Evolutionary conservation across 1,140 invertebrate genomes (phyloP).

Genomic region (Harlomillsia oculata): DNA sequence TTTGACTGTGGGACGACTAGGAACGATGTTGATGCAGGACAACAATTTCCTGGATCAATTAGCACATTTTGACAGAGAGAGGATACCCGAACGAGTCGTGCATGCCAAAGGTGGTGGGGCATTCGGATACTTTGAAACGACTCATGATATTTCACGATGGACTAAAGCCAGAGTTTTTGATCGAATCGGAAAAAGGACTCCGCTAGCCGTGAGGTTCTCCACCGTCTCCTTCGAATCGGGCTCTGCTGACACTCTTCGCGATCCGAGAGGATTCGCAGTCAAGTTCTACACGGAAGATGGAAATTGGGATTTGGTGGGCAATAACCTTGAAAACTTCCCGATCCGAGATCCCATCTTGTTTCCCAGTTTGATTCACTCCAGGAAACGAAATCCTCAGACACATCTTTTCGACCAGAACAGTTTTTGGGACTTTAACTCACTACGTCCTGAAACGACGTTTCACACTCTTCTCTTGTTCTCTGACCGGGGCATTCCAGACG

Average conservation of each 20-base stretch:
- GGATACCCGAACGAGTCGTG: conserved; percentile 93
- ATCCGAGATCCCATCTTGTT: conserved; percentile 49
- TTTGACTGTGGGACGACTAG: conserved; percentile 63
- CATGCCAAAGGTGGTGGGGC: conserved; percentile 77
- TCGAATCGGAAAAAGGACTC: conserved; percentile 3
- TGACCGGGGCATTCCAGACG: conserved; percentile 48
- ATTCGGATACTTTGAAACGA: conserved; percentile 13
- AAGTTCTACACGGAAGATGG: conserved; percentile 68
- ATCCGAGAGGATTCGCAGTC: conserved; percentile 59
- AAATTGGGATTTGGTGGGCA: conserved; percentile 51
- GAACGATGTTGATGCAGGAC: conserved; percentile 80
- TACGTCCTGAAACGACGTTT: conserved; percentile 4
- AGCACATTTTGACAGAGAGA: conserved; percentile 77
- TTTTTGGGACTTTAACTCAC: conserved; percentile 51
- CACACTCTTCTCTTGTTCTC: conserved; percentile 44
- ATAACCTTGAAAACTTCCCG: conserved; percentile 52
- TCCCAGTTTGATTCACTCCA: conserved; percentile 40
- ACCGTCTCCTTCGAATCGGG: conserved; percentile 1
- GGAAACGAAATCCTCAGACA: conserved; percentile 57
- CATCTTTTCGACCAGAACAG: conserved; percentile 69
- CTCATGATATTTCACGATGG: conserved; percentile 8
- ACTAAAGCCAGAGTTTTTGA: conserved; percentile 13
- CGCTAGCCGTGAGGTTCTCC: conserved; percentile 4
- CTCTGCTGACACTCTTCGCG: conserved; percentile 35
- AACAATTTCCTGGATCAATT: conserved; percentile 75